Conservation (phyloP, 2,888 invertebrate species). For the Eupeodes latifasciatus region DNA sequence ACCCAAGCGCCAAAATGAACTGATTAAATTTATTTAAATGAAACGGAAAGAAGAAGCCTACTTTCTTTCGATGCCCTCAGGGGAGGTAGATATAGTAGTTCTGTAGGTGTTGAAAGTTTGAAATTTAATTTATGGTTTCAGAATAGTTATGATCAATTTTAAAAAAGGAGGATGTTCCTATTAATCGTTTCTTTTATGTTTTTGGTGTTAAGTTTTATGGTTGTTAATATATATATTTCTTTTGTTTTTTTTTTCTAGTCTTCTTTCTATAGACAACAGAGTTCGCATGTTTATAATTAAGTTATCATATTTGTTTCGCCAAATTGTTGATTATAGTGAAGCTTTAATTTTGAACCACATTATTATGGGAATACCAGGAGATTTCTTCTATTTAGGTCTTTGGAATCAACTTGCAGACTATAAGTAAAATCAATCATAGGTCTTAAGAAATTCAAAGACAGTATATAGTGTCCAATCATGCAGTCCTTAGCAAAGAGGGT, state of each 20-base stretch:
- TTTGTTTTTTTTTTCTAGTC: background rate
- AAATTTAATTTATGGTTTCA: conserved; percentile 42
- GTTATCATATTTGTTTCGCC: no score
- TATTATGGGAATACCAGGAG: no score
- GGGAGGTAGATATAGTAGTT: background rate
- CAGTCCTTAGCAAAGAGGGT: no score
- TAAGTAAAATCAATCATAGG: no score
- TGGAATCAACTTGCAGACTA: no score
- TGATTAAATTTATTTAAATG: background rate
- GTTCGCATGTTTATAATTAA: no score
- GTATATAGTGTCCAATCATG: no score
- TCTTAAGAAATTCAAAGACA: no score
- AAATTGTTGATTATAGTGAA: no score
- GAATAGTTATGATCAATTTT: conserved; percentile 58
- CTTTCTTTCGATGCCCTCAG: background rate
- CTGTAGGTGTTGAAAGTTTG: conserved; percentile 32
- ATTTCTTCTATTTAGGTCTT: no score
- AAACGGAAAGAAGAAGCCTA: background rate
- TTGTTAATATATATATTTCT: background rate
- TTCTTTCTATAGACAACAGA: background rate
- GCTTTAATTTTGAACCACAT: no score
- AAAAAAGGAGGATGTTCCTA: conserved; percentile 12
- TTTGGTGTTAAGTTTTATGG: conserved; percentile 51
- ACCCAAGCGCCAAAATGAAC: background rate
- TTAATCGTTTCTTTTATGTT: conserved; percentile 9